Percentiles rank a stretch among this genome's conserved stretches.
Evolutionary conservation across 2,797 vertebrate species (phyloP).

Genomic region (Epinephelus awoara): DNA sequence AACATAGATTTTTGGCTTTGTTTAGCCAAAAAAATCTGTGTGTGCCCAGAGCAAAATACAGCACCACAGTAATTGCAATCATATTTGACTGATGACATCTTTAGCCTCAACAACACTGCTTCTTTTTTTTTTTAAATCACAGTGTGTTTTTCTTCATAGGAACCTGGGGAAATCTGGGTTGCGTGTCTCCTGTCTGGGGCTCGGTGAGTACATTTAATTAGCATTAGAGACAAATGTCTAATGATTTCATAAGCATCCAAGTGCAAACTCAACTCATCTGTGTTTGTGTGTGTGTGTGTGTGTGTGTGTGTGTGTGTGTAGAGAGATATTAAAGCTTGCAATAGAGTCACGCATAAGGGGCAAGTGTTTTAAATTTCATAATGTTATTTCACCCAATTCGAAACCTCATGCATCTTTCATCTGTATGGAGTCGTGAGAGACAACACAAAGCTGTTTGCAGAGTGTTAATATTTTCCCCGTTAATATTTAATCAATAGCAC

Average conservation of each 20-base stretch:
- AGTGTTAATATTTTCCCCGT: slow-evolving; percentile 53
- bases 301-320: slow-evolving; percentile 11
- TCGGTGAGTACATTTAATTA: slow-evolving; percentile 91
- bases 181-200: slow-evolving; percentile 96
- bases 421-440: slow-evolving; percentile 29
- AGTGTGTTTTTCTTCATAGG: slow-evolving; percentile 83
- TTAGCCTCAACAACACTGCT: slow-evolving; percentile 21
- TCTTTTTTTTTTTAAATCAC: slow-evolving; percentile 26
- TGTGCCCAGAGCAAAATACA: background rate
- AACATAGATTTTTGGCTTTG: slow-evolving; percentile 26
- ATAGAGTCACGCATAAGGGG: background rate
- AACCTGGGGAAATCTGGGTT: slow-evolving; percentile 98
- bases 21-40: slow-evolving; percentile 13
- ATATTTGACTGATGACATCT: slow-evolving; percentile 36
- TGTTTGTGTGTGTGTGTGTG: slow-evolving; percentile 19
- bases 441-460: slow-evolving; percentile 54
- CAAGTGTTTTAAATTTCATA: slow-evolving; percentile 20
- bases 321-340: background rate
- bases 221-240: slow-evolving; percentile 50
- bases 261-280: slow-evolving; percentile 30
- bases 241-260: slow-evolving; percentile 52
- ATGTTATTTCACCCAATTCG: slow-evolving; percentile 37
- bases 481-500: slow-evolving; percentile 72
- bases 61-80: slow-evolving; percentile 12
- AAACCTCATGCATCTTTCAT: slow-evolving; percentile 68